These are phyloP conservation scores for Netelia fuscicornis DNA, from an alignment of 2,888 invertebrate genomes.

Conservation along the genomic window DNA sequence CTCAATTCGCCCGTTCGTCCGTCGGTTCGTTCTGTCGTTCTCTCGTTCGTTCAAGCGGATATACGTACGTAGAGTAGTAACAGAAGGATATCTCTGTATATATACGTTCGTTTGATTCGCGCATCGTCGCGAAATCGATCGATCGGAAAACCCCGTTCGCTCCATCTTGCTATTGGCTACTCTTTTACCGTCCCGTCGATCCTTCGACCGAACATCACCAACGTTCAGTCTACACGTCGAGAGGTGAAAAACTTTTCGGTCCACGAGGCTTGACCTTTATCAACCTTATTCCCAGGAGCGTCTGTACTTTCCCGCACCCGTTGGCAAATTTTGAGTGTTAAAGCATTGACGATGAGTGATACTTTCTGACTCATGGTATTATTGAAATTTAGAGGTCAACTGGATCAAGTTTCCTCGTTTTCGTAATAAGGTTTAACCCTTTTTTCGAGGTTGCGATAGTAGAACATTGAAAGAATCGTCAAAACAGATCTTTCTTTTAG, in stretches of 20 bases:
- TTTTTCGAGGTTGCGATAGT: no score
- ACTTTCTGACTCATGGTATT: neutral
- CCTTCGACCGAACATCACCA: constrained; percentile 35
- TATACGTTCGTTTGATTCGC: constrained; percentile 59
- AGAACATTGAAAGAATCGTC: no score
- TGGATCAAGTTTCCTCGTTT: no score
- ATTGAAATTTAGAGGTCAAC: neutral
- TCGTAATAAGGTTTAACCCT: no score
- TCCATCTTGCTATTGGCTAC: constrained; percentile 47
- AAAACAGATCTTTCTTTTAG: no score
- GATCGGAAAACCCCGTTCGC: constrained; percentile 59
- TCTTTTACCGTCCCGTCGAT: constrained; percentile 9
- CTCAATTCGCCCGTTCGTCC: constrained; percentile 54
- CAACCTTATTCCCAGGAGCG: constrained; percentile 37
- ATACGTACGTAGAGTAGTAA: constrained; percentile 9
- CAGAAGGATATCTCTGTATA: neutral
- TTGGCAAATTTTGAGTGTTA: constrained; percentile 16
- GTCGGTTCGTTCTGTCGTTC: constrained; percentile 49
- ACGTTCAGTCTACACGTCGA: constrained; percentile 44
- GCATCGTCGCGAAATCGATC: constrained; percentile 66
- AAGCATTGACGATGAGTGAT: constrained; percentile 1
- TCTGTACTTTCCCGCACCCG: neutral
- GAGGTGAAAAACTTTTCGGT: constrained; percentile 62
- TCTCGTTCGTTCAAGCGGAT: constrained; percentile 12
- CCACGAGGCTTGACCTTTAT: constrained; percentile 53